Conservation (phyloP, 2,797 vertebrate genomes). For the Silurus lanzhouensis region DNA sequence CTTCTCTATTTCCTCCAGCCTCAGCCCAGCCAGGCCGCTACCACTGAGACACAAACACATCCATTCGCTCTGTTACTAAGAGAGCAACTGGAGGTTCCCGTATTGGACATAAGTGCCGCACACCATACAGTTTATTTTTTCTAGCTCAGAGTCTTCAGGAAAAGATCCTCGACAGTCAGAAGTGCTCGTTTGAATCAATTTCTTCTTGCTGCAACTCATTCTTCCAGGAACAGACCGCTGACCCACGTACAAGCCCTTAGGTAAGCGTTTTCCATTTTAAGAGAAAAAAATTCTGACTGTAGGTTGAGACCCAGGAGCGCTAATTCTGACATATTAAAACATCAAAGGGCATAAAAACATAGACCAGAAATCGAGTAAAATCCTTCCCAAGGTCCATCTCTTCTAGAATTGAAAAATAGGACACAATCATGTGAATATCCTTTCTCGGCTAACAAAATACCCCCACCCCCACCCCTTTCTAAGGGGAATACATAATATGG, state of each 20-base stretch:
- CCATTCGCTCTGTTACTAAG: slow-evolving; percentile 32
- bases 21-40: slow-evolving; percentile 82
- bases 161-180: slow-evolving; percentile 4
- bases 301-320: slow-evolving; percentile 21
- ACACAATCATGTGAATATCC: slow-evolving; percentile 45
- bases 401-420: slow-evolving; percentile 47
- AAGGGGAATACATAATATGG: slow-evolving; percentile 53
- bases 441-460: slow-evolving; percentile 51
- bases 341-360: slow-evolving; percentile 35
- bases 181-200: not conserved
- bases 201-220: slow-evolving; percentile 10
- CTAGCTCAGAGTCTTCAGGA: not conserved
- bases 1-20: slow-evolving; percentile 97
- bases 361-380: slow-evolving; percentile 17
- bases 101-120: not conserved
- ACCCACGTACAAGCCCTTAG: slow-evolving; percentile 31
- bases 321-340: slow-evolving; percentile 43
- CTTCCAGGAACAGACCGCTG: not conserved
- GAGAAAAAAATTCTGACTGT: slow-evolving; percentile 26
- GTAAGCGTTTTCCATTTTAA: slow-evolving; percentile 13
- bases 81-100: not conserved
- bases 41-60: slow-evolving; percentile 57
- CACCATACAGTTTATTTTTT: not conserved
- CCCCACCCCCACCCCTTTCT: slow-evolving; percentile 40
- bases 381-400: slow-evolving; percentile 2